A percentile compares a stretch with the other conserved stretches of the same genome.
phyloP scores from a whole-genome alignment of 2,888 invertebrate genomes.

The Halictus ligatus region DNA sequence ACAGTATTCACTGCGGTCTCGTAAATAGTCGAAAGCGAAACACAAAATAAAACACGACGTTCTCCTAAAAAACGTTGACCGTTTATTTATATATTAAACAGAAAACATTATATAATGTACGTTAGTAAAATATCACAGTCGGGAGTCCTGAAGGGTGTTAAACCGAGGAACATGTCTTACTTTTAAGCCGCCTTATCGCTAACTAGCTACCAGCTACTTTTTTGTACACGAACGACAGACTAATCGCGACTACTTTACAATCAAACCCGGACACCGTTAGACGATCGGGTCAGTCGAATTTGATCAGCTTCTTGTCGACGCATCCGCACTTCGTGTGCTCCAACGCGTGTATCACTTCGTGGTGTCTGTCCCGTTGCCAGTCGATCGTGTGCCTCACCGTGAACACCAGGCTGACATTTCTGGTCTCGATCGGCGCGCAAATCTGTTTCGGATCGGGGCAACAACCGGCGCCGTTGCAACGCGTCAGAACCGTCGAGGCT shows the following conservation, averaged over 20 bases:
- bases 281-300: constrained; percentile 35
- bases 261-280: background rate
- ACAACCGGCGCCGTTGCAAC: constrained; percentile 80
- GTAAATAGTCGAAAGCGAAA: background rate
- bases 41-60: background rate
- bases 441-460: constrained; percentile 74
- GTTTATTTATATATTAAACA: constrained; percentile 42
- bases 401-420: constrained; percentile 80
- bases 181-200: constrained; percentile 2
- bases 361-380: constrained; percentile 78
- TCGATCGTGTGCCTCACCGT: constrained; percentile 79
- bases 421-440: constrained; percentile 76
- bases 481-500: constrained; percentile 77
- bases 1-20: background rate
- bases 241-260: constrained; percentile 29
- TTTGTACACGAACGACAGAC: constrained; percentile 28
- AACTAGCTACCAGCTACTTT: constrained; percentile 18
- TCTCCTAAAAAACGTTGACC: constrained; percentile 7
- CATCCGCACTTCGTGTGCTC: constrained; percentile 80
- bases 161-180: constrained; percentile 46
- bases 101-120: constrained; percentile 24
- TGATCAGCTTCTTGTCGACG: constrained; percentile 53
- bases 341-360: constrained; percentile 78
- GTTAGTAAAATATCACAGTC: constrained; percentile 68
- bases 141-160: constrained; percentile 36